Evolutionary conservation across 2,888 invertebrate genomes (phyloP), one percentile per base, ranked within the genome.

Genomic region (Aproaerema taeniolella): DNA sequence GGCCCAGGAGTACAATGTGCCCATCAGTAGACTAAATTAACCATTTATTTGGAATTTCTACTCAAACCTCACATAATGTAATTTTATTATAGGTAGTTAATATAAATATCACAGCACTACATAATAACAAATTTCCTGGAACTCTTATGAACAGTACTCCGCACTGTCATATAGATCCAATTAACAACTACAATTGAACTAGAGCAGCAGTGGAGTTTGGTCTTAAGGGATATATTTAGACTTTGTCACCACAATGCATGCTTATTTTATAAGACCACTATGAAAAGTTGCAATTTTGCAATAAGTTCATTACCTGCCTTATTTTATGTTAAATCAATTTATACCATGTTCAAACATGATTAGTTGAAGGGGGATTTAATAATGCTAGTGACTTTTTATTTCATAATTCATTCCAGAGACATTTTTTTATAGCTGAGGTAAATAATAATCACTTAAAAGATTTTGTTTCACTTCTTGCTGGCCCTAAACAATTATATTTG

Each of bases 1-100:
- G 88, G 89, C 1, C 85, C 87, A 35, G 89, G 91, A 42, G 91
- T 95, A 53, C 94, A 94, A 76, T 95, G 95, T 82, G 92, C 94
- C 58, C 92, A 93, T 71, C 94, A 95, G 87, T 95, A 91, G 89
- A 73, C n/a, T 69, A 55, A 80, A 80, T 79, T 67, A 46, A 58
- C 66, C 58, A 52, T 49, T 45, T 44, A 50, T 52, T 58, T 63
- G 68, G 64, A 70, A n/a, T 71, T 70, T 69, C 54, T 71, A 78
- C 71, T 72, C 69, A 67, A 67, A 80, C 77, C 74, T 82, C 79
- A 79, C 62, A 67, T 61, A 63, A 64, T 73, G 60, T 76, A 70
- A 69, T 75, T 72, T 74, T 74, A 72, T 70, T 52, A 66, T 82
- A 82, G 74, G 63, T 81, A 78, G 69, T 65, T 54, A 65, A 61